Evolutionary conservation across 2,888 invertebrate genomes (phyloP), one percentile per base, ranked within the genome.

Genomic region (Epinotia brunnichana): DNA sequence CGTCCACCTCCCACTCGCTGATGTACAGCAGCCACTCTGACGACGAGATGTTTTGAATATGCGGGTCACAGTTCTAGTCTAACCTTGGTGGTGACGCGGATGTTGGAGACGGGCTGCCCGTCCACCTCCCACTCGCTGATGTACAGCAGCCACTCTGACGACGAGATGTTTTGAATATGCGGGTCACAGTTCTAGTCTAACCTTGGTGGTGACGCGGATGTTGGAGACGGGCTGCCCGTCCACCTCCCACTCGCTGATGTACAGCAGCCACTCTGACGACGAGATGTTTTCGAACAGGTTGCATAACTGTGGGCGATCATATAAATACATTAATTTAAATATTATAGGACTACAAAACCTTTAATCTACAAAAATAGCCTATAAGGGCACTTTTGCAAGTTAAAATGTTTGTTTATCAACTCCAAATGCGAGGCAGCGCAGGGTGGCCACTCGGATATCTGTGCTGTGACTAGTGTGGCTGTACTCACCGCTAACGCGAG

Each of bases 21-120:
- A 98, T 98, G 92, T 98, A 98, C 81, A 98, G 93, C 83, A 98
- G 90, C 98, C 98, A 98, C 89, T 98, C 98, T 0, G 98, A 97
- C 73, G 97, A 96, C 77, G 97, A 97, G 51, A 96, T 91, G 90
- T n/a, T n/a, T n/a, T n/a, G n/a, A n/a, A n/a, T n/a, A n/a, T n/a
- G n/a, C n/a, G 39, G 39, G 39, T 39, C n/a, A 48, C n/a, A 48
- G n/a, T 48, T n/a, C 5, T 29, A 29, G 29, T 29, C 21, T 39
- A 79, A 97, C 97, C 94, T 98, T 98, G 11, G 98, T 98, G 73
- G 98, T 98, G 69, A 96, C 97, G 72, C 97, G 94, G 76, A 98
- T 97, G 91, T 98, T 98, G 84, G 97, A 97, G 74, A 97, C 95
- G 78, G 95, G 95, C 82, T 95, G 96, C 15, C 95, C 96, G 80